A percentile compares a stretch with the other conserved stretches of the same genome.
These are phyloP conservation scores for Boloria euphrosyne DNA, from an alignment of 2,888 invertebrate genomes.

Conservation along the genomic window DNA sequence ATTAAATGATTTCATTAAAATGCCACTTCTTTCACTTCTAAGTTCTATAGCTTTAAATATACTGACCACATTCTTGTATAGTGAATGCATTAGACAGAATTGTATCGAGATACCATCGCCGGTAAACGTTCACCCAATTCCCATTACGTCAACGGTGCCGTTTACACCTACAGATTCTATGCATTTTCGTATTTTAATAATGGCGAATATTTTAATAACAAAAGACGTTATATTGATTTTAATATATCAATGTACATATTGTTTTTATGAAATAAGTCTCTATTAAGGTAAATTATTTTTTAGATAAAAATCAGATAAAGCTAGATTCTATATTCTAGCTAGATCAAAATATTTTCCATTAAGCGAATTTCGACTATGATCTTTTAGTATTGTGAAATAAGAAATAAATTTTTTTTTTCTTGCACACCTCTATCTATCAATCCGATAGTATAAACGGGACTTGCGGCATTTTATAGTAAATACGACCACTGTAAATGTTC, in stretches of 20 bases:
- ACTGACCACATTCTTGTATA: slow-evolving; percentile 46
- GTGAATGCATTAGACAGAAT: slow-evolving; percentile 55
- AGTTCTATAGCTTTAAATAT: slow-evolving; percentile 33
- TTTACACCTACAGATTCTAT: slow-evolving; percentile 15
- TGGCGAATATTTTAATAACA: too few relatives aligned
- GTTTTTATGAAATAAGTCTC: too few relatives aligned
- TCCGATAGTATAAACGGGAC: slow-evolving; percentile 12
- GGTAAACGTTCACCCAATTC: slow-evolving; percentile 44
- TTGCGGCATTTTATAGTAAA: slow-evolving; percentile 9
- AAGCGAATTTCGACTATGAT: too few relatives aligned
- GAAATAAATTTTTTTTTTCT: neutral
- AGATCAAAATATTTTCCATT: too few relatives aligned
- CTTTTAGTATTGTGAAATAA: neutral
- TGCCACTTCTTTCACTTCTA: slow-evolving; percentile 27
- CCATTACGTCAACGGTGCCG: slow-evolving; percentile 23
- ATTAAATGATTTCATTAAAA: too few relatives aligned
- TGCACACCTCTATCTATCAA: too few relatives aligned
- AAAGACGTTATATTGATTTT: too few relatives aligned
- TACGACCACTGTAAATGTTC: slow-evolving; percentile 14
- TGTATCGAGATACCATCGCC: slow-evolving; percentile 53
- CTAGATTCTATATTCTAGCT: too few relatives aligned
- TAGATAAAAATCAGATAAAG: too few relatives aligned
- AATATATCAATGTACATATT: too few relatives aligned
- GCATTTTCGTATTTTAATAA: too few relatives aligned
- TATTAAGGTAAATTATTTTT: too few relatives aligned